Conservation (phyloP, 1,140 invertebrate species). For the Mycetomoellerius zeteki region DNA sequence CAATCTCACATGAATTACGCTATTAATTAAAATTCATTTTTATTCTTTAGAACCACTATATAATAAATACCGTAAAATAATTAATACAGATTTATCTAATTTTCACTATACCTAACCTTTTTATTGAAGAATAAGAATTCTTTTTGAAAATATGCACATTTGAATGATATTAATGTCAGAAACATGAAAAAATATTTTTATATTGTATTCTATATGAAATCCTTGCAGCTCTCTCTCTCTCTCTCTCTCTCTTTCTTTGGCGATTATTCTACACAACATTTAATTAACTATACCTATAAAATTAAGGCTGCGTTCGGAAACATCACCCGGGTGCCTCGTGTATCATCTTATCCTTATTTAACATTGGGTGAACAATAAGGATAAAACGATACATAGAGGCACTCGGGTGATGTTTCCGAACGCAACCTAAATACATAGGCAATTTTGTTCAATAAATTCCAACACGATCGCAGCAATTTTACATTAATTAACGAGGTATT, state of each 20-base stretch:
- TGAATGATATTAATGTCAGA: neutral
- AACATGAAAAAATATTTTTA: neutral
- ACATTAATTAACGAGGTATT: neutral
- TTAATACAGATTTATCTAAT: neutral
- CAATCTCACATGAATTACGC: too few species aligned
- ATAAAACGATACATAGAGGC: too few species aligned
- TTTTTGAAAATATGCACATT: neutral
- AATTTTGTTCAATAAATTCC: neutral
- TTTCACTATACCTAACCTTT: neutral
- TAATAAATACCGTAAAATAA: neutral
- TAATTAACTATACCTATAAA: neutral
- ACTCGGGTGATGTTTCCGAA: too few species aligned
- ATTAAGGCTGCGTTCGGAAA: too few species aligned
- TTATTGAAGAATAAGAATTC: neutral
- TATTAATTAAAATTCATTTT: neutral
- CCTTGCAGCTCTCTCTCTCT: too few species aligned
- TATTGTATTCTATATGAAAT: neutral
- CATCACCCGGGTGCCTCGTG: too few species aligned
- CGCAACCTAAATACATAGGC: neutral
- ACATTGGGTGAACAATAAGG: too few species aligned
- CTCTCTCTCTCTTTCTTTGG: too few species aligned
- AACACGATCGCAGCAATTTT: neutral
- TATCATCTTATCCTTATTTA: too few species aligned
- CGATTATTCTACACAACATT: neutral
- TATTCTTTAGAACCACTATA: neutral